Percentiles rank a stretch among this genome's conserved stretches.
These are phyloP conservation scores for Amphimallon solstitiale DNA, from an alignment of 2,888 invertebrate species.

Conservation along the genomic window DNA sequence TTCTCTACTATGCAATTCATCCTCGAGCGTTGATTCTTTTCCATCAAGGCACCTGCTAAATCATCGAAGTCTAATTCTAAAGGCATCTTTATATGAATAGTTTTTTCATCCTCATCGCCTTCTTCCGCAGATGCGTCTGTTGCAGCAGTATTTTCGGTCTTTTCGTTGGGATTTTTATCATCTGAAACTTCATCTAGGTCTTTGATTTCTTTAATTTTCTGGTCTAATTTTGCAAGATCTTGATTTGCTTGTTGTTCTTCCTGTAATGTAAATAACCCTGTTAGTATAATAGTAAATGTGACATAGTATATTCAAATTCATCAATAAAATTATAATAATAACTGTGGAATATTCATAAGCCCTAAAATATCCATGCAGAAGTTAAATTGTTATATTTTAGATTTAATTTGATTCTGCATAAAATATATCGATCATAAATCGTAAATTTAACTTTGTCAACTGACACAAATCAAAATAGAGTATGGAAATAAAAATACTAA, in stretches of 20 bases:
- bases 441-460: no score
- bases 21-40: slow-evolving; percentile 79
- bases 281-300: not conserved
- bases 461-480: no score
- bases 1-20: slow-evolving; percentile 93
- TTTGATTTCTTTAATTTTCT: slow-evolving; percentile 48
- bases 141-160: slow-evolving; percentile 60
- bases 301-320: slow-evolving; percentile 3
- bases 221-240: slow-evolving; percentile 48
- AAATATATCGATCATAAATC: no score
- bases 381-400: no score
- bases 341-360: no score
- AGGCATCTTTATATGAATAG: slow-evolving; percentile 78
- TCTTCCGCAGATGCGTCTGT: slow-evolving; percentile 69
- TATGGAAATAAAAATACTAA: no score
- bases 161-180: slow-evolving; percentile 54
- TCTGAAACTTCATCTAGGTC: slow-evolving; percentile 58
- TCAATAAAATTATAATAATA: no score
- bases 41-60: slow-evolving; percentile 78
- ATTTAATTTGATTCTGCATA: no score
- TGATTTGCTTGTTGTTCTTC: slow-evolving; percentile 45
- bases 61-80: slow-evolving; percentile 86
- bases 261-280: slow-evolving; percentile 24
- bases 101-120: slow-evolving; percentile 65
- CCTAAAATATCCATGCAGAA: no score